These are phyloP conservation scores for Ceratotherium simum DNA, from an alignment of 2,113 vertebrate species.

Conservation along the genomic window DNA sequence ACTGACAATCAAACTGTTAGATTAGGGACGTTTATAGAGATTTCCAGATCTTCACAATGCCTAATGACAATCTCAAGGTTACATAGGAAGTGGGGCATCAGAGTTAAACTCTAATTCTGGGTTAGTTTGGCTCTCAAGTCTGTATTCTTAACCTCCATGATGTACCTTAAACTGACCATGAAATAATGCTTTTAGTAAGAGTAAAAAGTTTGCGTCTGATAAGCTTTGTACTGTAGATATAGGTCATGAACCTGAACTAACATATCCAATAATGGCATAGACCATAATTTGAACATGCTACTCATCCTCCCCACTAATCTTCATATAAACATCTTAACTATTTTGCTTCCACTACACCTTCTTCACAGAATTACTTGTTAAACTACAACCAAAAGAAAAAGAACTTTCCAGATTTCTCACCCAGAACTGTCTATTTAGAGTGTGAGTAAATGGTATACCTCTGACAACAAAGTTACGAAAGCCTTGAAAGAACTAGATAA, in stretches of 20 bases:
- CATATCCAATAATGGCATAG: neutral
- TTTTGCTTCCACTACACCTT: neutral
- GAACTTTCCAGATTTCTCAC: neutral
- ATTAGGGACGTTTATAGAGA: neutral
- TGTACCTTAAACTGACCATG: neutral
- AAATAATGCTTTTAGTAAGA: neutral
- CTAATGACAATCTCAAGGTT: neutral
- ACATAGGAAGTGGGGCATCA: neutral
- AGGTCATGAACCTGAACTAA: neutral
- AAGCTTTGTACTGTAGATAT: neutral
- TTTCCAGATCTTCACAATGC: neutral
- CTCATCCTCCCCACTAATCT: neutral
- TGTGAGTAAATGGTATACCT: conserved; percentile 86
- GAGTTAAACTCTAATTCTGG: neutral
- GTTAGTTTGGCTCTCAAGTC: neutral
- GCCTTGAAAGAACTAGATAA: conserved; percentile 90
- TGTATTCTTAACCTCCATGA: neutral
- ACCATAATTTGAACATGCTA: neutral
- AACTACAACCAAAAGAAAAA: neutral
- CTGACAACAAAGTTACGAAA: conserved; percentile 88
- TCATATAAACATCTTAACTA: neutral
- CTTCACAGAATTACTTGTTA: neutral
- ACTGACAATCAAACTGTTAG: neutral
- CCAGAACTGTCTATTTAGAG: neutral
- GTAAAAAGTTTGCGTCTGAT: neutral